Percentiles rank a stretch among this genome's conserved stretches.
phyloP scores from a whole-genome alignment of 2,888 invertebrate genomes.

The Galerucella nymphaeae region DNA sequence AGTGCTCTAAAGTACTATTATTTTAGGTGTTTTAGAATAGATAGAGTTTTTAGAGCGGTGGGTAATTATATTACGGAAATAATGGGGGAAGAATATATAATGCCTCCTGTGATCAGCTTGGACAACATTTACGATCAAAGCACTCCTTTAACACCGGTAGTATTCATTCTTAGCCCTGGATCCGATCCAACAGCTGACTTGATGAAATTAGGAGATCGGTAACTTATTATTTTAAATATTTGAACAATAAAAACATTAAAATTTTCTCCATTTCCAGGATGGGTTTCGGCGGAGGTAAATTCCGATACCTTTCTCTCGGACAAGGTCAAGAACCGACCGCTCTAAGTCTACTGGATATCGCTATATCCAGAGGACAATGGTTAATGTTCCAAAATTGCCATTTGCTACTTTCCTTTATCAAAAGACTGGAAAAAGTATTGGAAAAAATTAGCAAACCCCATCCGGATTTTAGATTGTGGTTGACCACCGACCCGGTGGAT shows the following conservation, averaged over 20 bases:
- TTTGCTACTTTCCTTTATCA: slow-evolving; percentile 81
- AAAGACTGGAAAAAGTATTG: slow-evolving; percentile 83
- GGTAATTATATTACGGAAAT: slow-evolving; percentile 82
- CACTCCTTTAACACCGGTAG: slow-evolving; percentile 84
- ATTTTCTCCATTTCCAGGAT: slow-evolving; percentile 58
- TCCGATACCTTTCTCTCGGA: slow-evolving; percentile 90
- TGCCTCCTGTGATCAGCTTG: slow-evolving; percentile 87
- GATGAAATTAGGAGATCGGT: slow-evolving; percentile 79
- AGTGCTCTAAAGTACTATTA: not conserved
- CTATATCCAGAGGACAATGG: slow-evolving; percentile 86
- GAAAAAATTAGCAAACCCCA: slow-evolving; percentile 85
- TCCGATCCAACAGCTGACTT: slow-evolving; percentile 92
- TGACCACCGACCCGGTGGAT: slow-evolving; percentile 90
- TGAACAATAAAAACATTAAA: not conserved
- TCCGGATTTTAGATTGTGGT: slow-evolving; percentile 91
- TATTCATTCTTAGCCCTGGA: slow-evolving; percentile 93
- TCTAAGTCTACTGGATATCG: slow-evolving; percentile 73
- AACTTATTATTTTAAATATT: not conserved
- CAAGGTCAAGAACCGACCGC: slow-evolving; percentile 94
- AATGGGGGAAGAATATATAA: slow-evolving; percentile 90
- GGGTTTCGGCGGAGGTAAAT: slow-evolving; percentile 79
- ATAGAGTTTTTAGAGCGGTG: slow-evolving; percentile 88
- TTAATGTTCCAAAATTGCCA: slow-evolving; percentile 94
- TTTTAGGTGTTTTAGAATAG: slow-evolving; percentile 84
- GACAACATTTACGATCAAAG: slow-evolving; percentile 89